Evolutionary conservation across 2,888 invertebrate genomes (phyloP).

Genomic region (Synanthedon formicaeformis): DNA sequence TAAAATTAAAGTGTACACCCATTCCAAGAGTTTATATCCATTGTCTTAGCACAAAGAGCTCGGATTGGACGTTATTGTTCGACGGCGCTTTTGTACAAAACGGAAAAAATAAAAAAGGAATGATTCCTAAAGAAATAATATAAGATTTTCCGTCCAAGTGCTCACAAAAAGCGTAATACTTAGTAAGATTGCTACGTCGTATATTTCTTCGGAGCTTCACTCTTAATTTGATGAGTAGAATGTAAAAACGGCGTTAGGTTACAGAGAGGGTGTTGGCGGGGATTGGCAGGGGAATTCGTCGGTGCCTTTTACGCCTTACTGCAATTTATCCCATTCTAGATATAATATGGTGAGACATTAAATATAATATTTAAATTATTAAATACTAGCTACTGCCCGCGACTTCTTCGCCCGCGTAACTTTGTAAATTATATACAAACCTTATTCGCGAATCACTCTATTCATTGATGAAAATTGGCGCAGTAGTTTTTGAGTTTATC

Average conservation of each 20-base stretch:
- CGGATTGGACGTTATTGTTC: constrained; percentile 34
- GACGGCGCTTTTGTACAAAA: constrained; percentile 28
- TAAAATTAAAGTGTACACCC: constrained; percentile 19
- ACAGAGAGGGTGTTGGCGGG: constrained; percentile 19
- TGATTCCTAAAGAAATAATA: constrained; percentile 39
- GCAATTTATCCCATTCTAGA: constrained; percentile 43
- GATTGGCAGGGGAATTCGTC: constrained; percentile 7
- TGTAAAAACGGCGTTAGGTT: constrained; percentile 50
- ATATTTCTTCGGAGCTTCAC: constrained; percentile 33
- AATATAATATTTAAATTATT: too few species aligned
- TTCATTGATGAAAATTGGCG: too few species aligned
- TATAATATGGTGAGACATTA: constrained; percentile 23
- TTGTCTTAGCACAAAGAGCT: constrained; percentile 39
- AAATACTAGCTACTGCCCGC: too few species aligned
- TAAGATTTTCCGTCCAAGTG: constrained; percentile 34
- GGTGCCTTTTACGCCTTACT: constrained; percentile 12
- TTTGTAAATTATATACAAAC: too few species aligned
- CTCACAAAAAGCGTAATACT: constrained; percentile 28
- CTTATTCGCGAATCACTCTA: too few species aligned
- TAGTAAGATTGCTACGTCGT: constrained; percentile 41
- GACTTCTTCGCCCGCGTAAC: too few species aligned
- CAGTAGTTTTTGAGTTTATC: too few species aligned
- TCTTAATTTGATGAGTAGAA: constrained; percentile 53
- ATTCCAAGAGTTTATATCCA: constrained; percentile 26
- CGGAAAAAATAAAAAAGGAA: constrained; percentile 22